Base-by-base conservation (phyloP, 2,797 vertebrate species). In the Diplodus puntazzo region DNA sequence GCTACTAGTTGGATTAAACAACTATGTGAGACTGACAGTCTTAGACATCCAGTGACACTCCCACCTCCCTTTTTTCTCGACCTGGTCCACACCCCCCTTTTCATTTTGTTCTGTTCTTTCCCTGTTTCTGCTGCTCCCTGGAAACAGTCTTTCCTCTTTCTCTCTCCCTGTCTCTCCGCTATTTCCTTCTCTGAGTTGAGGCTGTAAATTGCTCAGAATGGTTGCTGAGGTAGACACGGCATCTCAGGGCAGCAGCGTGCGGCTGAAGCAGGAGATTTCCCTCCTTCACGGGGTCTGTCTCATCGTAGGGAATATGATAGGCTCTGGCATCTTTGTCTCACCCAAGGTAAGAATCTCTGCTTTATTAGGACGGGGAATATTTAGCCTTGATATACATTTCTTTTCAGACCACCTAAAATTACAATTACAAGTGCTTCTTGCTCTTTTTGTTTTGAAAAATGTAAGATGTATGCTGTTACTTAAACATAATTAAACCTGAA, bases 261-360 rank as follows among this genome's bases (percentile, higher is more conserved):
- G 91, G 60, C 89, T 96, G 64, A 95, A 96, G 85, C 94, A 95
- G 88, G 95, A 96, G 87, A 96, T 96, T 77, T 96, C 96, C 2
- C 92, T 96, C 53, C 92, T 96, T 8, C 95, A 96, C 2, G 96
- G 96, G 0, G 95, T 96, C 79, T 96, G 95, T 69, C 93, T 96
- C 59, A 96, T 96, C 0, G 96, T 96, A 60, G 96, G 95, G 23
- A 96, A 96, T 65, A 96, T 96, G 95, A 96, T 96, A 0, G 96
- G 96, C 64, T 96, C 96, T 0, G 95, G 95, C 11, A 96, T 96
- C 81, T 96, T 96, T 1, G 90, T 96, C 34, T 95, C 95, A 3
- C 95, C 96, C 1, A 95, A 94, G 89, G 93, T 94, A 87, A 55
- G 73, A 72, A 10, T 23, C 8, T 30, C 17, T 23, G 2, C 23